Conservation (phyloP, 1,140 invertebrate species). For the Hirudo medicinalis region DNA sequence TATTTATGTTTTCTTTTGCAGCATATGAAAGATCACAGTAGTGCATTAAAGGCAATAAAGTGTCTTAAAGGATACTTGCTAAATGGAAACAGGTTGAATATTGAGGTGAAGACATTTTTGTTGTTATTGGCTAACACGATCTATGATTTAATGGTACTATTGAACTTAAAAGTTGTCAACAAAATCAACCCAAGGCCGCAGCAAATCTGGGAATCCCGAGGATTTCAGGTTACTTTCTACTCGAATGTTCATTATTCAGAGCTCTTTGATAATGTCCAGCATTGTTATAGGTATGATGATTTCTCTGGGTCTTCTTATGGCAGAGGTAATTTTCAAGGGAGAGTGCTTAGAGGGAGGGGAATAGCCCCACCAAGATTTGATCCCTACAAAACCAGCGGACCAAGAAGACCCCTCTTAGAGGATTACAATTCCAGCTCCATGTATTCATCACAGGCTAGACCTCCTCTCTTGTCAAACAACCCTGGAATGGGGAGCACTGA, state of each 20-base stretch:
- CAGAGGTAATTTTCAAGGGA: neutral
- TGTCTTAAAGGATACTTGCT: conserved; percentile 11
- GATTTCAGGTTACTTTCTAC: neutral
- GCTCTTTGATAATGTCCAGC: neutral
- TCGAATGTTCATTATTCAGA: neutral
- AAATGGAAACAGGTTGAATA: conserved; percentile 16
- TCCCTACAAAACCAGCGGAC: conserved; percentile 2
- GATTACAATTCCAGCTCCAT: neutral
- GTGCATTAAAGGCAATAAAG: conserved; percentile 14
- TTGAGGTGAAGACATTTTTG: neutral
- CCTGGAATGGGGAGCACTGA: too few species aligned
- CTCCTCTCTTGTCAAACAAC: too few species aligned
- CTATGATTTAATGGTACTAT: neutral
- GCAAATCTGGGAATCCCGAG: neutral
- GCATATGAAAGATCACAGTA: conserved; percentile 12
- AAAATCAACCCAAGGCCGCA: conserved; percentile 1
- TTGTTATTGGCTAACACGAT: neutral
- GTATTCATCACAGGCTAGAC: too few species aligned
- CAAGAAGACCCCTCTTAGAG: neutral
- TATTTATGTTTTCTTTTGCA: neutral
- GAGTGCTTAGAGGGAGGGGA: neutral
- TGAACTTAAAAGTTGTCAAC: neutral
- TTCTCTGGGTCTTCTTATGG: neutral
- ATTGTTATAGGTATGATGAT: neutral
- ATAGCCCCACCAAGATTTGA: neutral